phyloP scores from a whole-genome alignment of 1,140 invertebrate species.

The Parapsyche elsis region DNA sequence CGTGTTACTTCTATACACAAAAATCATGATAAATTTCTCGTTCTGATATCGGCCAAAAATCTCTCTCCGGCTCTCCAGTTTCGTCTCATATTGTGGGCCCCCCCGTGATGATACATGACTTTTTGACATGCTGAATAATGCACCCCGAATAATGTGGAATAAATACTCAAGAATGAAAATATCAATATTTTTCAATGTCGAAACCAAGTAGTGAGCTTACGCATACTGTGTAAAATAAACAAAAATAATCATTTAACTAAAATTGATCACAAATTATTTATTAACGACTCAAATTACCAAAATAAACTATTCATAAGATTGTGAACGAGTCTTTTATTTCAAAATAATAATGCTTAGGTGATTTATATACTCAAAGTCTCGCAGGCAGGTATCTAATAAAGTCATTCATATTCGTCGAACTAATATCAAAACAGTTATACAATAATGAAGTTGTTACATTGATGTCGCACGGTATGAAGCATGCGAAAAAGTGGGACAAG shows the following conservation, averaged over 20 bases:
- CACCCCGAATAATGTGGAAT: slow-evolving; percentile 33
- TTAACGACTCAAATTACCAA: slow-evolving; percentile 10
- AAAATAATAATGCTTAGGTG: background rate
- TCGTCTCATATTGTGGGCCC: slow-evolving; percentile 19
- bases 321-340: background rate
- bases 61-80: background rate
- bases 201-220: background rate
- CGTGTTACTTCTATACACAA: slow-evolving; percentile 6
- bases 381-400: too few species aligned
- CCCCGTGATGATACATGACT: slow-evolving; percentile 33
- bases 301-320: slow-evolving; percentile 1
- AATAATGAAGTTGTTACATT: too few species aligned
- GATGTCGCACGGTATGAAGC: too few species aligned
- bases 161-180: slow-evolving; percentile 28
- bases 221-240: slow-evolving; percentile 19
- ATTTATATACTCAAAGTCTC: background rate
- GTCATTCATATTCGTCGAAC: too few species aligned
- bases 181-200: slow-evolving; percentile 34
- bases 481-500: too few species aligned
- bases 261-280: slow-evolving; percentile 17
- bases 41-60: slow-evolving; percentile 17
- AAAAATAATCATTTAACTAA: background rate
- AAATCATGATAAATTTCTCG: slow-evolving; percentile 11
- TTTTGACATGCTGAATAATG: slow-evolving; percentile 39
- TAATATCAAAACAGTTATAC: too few species aligned